Conservation (phyloP, 2,113 vertebrate species). For the Oostethus manadensis region DNA sequence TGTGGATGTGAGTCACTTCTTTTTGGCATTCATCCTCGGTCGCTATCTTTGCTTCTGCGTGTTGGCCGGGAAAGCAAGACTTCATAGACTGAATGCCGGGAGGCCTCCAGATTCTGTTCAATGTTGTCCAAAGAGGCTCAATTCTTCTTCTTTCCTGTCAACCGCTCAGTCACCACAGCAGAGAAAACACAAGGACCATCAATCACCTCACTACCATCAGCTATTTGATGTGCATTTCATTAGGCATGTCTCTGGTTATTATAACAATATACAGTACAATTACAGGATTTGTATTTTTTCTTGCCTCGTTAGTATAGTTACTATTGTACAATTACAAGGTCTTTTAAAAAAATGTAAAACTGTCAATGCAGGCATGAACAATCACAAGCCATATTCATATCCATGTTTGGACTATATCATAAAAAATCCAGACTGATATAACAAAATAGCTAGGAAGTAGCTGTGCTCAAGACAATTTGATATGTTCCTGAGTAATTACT, state of each 20-base stretch:
- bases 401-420: too few species aligned
- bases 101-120: conserved; percentile 49
- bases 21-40: conserved; percentile 60
- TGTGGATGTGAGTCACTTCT: conserved; percentile 32
- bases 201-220: not conserved
- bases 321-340: too few species aligned
- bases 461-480: too few species aligned
- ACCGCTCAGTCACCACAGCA: too few species aligned
- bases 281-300: too few species aligned
- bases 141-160: conserved; percentile 9
- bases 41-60: conserved; percentile 44
- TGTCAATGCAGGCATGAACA: too few species aligned
- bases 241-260: not conserved
- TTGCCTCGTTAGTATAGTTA: too few species aligned
- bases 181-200: not conserved
- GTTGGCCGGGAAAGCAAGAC: conserved; percentile 57
- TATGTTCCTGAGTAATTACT: too few species aligned
- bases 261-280: not conserved
- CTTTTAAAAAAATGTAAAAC: too few species aligned
- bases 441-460: too few species aligned
- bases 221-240: not conserved
- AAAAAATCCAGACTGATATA: too few species aligned
- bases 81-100: conserved; percentile 48
- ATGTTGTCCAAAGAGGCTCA: conserved; percentile 25
- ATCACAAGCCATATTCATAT: too few species aligned